A percentile compares a stretch with the other conserved stretches of the same genome.
phyloP scores from a whole-genome alignment of 1,140 invertebrate genomes.

The Drosophila busckii region DNA sequence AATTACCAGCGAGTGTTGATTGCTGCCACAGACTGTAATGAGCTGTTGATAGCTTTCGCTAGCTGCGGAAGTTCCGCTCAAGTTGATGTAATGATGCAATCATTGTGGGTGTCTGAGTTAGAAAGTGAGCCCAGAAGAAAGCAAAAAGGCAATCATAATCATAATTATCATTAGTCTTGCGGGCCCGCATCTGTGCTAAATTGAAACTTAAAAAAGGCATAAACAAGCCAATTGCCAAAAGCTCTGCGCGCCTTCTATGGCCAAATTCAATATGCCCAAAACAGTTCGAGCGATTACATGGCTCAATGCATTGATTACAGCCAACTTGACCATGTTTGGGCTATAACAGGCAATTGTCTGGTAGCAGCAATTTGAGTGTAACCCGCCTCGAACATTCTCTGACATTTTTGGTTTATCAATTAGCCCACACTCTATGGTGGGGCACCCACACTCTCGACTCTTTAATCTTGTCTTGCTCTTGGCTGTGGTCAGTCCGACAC shows the following conservation, averaged over 20 bases:
- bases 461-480: no score
- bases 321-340: slow-evolving; percentile 11
- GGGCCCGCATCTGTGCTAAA: slow-evolving; percentile 33
- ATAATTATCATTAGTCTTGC: slow-evolving; percentile 39
- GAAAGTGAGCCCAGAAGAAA: no score
- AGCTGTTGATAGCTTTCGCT: slow-evolving; percentile 59
- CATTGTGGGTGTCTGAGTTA: slow-evolving; percentile 41
- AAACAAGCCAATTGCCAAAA: slow-evolving; percentile 36
- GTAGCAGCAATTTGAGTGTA: slow-evolving; percentile 14
- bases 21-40: slow-evolving; percentile 33
- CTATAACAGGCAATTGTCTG: slow-evolving; percentile 13
- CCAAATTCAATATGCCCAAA: slow-evolving; percentile 15
- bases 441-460: slow-evolving; percentile 3
- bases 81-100: slow-evolving; percentile 49
- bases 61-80: slow-evolving; percentile 49
- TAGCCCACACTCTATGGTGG: slow-evolving; percentile 12
- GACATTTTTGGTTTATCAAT: neutral
- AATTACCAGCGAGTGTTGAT: slow-evolving; percentile 46
- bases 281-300: slow-evolving; percentile 25
- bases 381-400: neutral
- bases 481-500: slow-evolving; percentile 13
- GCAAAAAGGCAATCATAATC: slow-evolving; percentile 19
- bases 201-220: slow-evolving; percentile 45
- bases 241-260: slow-evolving; percentile 29
- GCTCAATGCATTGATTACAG: slow-evolving; percentile 14